Base-by-base conservation (phyloP, 2,888 invertebrate genomes). In the Oxyteleia sp. region DNA sequence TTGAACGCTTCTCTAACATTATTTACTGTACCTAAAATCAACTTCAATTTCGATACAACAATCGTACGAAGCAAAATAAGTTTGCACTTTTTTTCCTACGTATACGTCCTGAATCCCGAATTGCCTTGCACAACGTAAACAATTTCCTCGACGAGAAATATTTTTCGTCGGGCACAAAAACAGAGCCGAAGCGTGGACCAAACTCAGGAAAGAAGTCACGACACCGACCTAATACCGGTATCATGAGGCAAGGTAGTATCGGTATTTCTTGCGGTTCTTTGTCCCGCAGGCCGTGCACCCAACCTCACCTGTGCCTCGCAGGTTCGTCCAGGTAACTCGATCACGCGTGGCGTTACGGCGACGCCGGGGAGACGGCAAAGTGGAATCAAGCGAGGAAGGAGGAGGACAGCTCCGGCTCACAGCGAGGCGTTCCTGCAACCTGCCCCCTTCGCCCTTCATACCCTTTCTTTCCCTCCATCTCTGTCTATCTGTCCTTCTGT, bases 231-330 rank as follows among this genome's bases (percentile, higher is more conserved):
- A 86, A 90, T 82, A 80, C 76, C 64, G 69, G 75, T 76, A 79
- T 84, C 85, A 75, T 76, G 75, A 83, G 84, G 85, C 87, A 87
- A 87, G 87, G 89, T 89, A 86, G 90, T 91, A 91, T 91, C 90
- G 91, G 91, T 90, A 90, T 91, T 91, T 91, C 90, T 91, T 91
- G 91, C 91, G 91, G 91, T 91, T 91, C 91, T 91, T 91, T 90
- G 91, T 91, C 89, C 90, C 88, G 88, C 88, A 87, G 89, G 88
- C 88, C 89, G 86, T 87, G 86, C 86, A 87, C 88, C 88, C 87
- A 88, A 87, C 88, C 90, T 90, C 88, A 86, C 87, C 87, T 86
- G 84, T 81, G 72, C 85, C 64, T 86, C 88, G 85, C 87, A 87
- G 81, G 85, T 88, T 90, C 89, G 85, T 88, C 87, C 88, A 88